Evolutionary conservation across 2,888 invertebrate species (phyloP).

Genomic region (Mesoligia furuncula): DNA sequence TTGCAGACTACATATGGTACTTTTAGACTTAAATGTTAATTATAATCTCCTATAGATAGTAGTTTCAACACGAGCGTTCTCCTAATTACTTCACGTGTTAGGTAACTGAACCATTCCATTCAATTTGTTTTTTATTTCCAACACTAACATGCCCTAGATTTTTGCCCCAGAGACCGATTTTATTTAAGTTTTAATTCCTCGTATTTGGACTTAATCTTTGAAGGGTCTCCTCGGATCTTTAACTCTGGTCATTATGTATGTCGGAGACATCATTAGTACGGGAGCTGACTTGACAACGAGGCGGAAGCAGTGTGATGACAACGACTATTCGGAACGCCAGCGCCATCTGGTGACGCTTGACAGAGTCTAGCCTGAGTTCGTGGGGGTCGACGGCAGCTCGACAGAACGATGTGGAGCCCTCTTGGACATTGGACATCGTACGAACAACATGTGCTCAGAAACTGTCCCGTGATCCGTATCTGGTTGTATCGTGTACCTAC

Average conservation of each 20-base stretch:
- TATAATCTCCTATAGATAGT: background rate
- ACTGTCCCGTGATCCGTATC: too few relatives aligned
- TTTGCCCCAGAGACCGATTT: background rate
- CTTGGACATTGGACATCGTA: too few relatives aligned
- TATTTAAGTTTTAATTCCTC: constrained; percentile 2
- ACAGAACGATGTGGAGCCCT: too few relatives aligned
- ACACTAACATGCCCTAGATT: background rate
- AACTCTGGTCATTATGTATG: background rate
- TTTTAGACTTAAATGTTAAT: background rate
- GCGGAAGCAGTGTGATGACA: too few relatives aligned
- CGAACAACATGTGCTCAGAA: too few relatives aligned
- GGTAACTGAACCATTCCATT: background rate
- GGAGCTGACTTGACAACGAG: too few relatives aligned
- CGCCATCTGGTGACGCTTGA: too few relatives aligned
- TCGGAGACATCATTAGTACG: too few relatives aligned
- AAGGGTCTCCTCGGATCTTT: background rate
- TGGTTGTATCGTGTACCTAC: too few relatives aligned
- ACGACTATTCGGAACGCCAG: too few relatives aligned
- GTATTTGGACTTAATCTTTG: background rate
- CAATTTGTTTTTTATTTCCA: constrained; percentile 4
- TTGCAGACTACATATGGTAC: background rate
- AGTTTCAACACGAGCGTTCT: background rate
- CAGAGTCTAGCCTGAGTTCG: too few relatives aligned
- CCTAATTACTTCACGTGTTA: constrained; percentile 15
- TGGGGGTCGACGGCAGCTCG: too few relatives aligned